These are phyloP conservation scores for Lutjanus campechanus DNA, from an alignment of 2,797 vertebrate genomes.

Conservation along the genomic window DNA sequence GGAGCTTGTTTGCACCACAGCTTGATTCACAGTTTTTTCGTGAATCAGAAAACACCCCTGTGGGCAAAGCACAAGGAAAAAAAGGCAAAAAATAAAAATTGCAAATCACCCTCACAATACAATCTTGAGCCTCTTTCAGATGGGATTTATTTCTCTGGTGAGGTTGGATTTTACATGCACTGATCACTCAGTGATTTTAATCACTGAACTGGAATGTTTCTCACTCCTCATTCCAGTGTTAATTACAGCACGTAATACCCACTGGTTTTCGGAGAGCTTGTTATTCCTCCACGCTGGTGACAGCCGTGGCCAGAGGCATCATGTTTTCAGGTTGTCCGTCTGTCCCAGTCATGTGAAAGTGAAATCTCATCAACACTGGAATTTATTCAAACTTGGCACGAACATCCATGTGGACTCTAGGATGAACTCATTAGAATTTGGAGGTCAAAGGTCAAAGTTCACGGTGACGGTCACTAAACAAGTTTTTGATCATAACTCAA, in stretches of 20 bases:
- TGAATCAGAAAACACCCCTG: constrained; percentile 32
- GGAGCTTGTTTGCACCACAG: constrained; percentile 55
- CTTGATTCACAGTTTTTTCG: constrained; percentile 44
- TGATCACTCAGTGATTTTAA: constrained; percentile 3
- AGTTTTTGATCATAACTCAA: no score
- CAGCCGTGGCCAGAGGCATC: no score
- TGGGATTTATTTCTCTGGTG: neutral
- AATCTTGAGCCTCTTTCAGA: neutral
- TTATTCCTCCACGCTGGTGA: no score
- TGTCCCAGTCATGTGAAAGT: no score
- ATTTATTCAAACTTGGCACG: no score
- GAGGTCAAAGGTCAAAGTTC: no score
- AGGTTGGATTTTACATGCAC: neutral
- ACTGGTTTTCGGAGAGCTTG: neutral
- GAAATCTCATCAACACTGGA: no score
- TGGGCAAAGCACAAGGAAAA: constrained; percentile 9
- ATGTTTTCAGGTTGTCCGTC: no score
- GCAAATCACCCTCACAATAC: neutral
- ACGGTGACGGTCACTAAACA: no score
- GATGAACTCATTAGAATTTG: no score
- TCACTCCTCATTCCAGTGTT: neutral
- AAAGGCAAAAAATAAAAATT: constrained; percentile 2
- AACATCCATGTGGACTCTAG: no score
- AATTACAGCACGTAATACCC: neutral
- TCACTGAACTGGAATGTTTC: neutral